Evolutionary conservation across 1,140 invertebrate species (phyloP).

Genomic region (Philaenus spumarius): DNA sequence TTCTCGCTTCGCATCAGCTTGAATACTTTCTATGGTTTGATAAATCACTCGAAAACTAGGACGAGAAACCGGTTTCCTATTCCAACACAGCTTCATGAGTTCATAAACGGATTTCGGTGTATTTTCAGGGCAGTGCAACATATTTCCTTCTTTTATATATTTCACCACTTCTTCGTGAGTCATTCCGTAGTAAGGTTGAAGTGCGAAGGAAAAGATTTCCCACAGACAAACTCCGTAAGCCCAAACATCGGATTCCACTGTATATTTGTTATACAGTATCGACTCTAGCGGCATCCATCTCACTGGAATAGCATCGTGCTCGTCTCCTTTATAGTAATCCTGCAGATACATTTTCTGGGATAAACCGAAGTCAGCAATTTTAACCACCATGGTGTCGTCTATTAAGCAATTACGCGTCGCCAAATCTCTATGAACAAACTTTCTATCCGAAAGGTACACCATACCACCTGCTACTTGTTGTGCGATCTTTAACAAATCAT

Average conservation of each 20-base stretch:
- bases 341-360: slow-evolving; percentile 89
- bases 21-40: slow-evolving; percentile 58
- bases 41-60: slow-evolving; percentile 75
- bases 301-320: slow-evolving; percentile 89
- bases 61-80: slow-evolving; percentile 69
- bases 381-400: slow-evolving; percentile 87
- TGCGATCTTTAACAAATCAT: slow-evolving; percentile 75
- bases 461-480: slow-evolving; percentile 87
- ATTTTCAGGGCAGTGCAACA: slow-evolving; percentile 80
- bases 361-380: slow-evolving; percentile 94
- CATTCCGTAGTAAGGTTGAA: slow-evolving; percentile 92
- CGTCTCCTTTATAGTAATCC: slow-evolving; percentile 88
- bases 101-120: slow-evolving; percentile 87
- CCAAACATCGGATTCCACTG: slow-evolving; percentile 90
- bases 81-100: slow-evolving; percentile 91
- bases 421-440: slow-evolving; percentile 93
- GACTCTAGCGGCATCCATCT: slow-evolving; percentile 95
- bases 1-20: slow-evolving; percentile 44
- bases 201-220: slow-evolving; percentile 91
- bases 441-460: slow-evolving; percentile 89
- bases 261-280: slow-evolving; percentile 91
- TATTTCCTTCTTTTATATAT: slow-evolving; percentile 85
- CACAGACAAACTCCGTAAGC: slow-evolving; percentile 88
- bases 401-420: slow-evolving; percentile 95
- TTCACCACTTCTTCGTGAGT: slow-evolving; percentile 92